Conservation (phyloP, 2,797 vertebrate genomes). For the Muraenolepis orangiensis region DNA sequence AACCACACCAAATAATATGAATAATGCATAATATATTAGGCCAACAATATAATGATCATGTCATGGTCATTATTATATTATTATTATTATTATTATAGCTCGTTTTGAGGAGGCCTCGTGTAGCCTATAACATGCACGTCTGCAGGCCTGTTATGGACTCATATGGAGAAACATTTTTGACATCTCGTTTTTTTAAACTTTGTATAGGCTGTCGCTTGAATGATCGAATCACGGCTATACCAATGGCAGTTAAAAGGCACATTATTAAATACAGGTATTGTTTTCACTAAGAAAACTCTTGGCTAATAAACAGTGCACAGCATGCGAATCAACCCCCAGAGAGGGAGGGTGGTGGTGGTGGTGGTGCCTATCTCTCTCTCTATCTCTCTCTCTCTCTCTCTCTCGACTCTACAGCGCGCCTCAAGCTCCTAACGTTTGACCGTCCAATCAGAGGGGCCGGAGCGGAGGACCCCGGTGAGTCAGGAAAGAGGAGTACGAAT, state of each 20-base stretch:
- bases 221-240: neutral
- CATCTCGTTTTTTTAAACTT: neutral
- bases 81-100: no score
- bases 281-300: no score
- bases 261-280: neutral
- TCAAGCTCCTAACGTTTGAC: neutral
- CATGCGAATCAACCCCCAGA: neutral
- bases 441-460: neutral
- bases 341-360: neutral
- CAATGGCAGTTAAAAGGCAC: neutral
- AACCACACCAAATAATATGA: neutral
- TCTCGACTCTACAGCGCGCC: neutral
- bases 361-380: neutral
- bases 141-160: neutral
- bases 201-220: no score
- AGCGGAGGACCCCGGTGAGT: neutral
- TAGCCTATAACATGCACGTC: neutral
- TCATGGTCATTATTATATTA: neutral
- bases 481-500: neutral
- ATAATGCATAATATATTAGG: neutral
- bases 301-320: neutral
- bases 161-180: neutral
- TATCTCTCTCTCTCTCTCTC: no score
- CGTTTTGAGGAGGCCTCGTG: neutral
- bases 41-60: neutral